These are phyloP conservation scores for Centropyge bicolor DNA, from an alignment of 2,797 vertebrate species.

Conservation along the genomic window DNA sequence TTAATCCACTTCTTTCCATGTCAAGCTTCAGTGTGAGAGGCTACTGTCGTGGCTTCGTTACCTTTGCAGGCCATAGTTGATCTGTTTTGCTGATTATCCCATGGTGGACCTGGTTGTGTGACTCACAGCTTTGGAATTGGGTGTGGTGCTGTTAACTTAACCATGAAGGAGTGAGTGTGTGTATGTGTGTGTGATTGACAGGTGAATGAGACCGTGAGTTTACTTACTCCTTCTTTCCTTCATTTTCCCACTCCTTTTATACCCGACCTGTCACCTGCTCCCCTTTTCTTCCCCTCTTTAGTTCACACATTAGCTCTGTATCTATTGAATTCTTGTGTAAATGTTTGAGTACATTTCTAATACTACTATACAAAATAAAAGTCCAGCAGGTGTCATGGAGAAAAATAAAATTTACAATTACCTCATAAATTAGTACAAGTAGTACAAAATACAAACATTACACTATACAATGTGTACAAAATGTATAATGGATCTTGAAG, in stretches of 20 bases:
- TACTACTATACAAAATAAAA: background rate
- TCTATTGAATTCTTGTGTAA: background rate
- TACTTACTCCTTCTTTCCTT: conserved; percentile 46
- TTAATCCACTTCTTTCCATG: background rate
- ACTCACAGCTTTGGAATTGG: conserved; percentile 71
- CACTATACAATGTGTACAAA: background rate
- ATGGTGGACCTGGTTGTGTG: conserved; percentile 20
- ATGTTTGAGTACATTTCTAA: background rate
- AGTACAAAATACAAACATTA: background rate
- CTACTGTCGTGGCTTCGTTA: background rate
- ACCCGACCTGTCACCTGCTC: conserved; percentile 14
- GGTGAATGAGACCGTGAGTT: conserved; percentile 59
- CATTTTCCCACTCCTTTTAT: conserved; percentile 29
- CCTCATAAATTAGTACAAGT: too few species aligned
- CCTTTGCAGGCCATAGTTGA: conserved; percentile 2
- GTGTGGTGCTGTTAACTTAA: conserved; percentile 58
- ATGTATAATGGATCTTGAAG: too few species aligned
- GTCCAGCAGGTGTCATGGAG: background rate
- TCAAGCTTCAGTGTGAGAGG: background rate
- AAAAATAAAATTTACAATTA: background rate
- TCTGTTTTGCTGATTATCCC: background rate
- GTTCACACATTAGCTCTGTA: background rate
- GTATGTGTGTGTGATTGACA: conserved; percentile 61
- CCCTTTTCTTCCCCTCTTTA: background rate
- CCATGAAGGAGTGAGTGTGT: conserved; percentile 44